Base-by-base conservation (phyloP, 92 coral and sea anemone species). In the Galaxea fascicularis region DNA sequence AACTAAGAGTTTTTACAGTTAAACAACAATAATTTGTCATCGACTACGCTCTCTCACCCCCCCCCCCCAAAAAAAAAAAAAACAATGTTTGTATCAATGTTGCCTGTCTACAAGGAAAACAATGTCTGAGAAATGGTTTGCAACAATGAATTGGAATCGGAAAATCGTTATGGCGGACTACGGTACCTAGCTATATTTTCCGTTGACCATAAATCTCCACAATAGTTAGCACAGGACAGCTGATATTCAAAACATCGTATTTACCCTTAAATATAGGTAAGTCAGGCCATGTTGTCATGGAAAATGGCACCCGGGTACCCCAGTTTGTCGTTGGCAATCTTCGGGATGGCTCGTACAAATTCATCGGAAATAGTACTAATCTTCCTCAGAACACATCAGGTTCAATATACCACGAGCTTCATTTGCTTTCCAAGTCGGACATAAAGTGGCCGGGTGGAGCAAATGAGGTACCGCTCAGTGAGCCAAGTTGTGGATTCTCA, bases 291-390 rank as follows among this genome's bases (percentile, higher is more conserved):
- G 88, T 93, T 35, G 30, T 79, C 54, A 91, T 92, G 85, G 87
- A 78, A 14, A 85, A 91, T 25, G 97, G 97, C 13, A 82, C 79
- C 7, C 84, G 97, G 60, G 85, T 93, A 24, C 97, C 97, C 13
- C 83, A 85, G 74, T 90, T 93, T 74, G 94, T 91, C 10, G 88
- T 93, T 63, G 97, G 97, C 1, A 93, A 93, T 77, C 56, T 93
- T 44, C 92, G 77, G 18, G 73, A 85, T 13, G 94, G 97, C 11
- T 49, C 81, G 56, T 88, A 93, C 83, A 69, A 35, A 81, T 71
- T 77, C 22, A 54, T 93, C 67, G 72, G 88, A 22, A 90, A 90
- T 83, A 45, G 76, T 41, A 78, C 85, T 12, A 53, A 78, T 31
- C 62, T 65, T 28, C 71, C 71, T 11, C 65, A 67, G 60, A 49